phyloP scores from a whole-genome alignment of 2,888 invertebrate species.

The Sinelater perroti region DNA sequence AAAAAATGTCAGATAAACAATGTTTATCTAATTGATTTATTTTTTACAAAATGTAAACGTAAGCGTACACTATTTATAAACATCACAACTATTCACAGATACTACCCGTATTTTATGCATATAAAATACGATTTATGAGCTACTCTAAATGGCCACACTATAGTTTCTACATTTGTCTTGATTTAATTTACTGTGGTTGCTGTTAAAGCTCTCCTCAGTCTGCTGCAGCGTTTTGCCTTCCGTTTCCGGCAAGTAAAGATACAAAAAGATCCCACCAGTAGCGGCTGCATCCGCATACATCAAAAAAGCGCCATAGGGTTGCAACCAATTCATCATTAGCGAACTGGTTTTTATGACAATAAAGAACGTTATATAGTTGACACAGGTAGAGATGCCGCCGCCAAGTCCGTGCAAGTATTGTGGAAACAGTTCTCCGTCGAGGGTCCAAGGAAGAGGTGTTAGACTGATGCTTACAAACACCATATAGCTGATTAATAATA shows the following conservation, averaged over 20 bases:
- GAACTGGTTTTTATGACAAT: constrained; percentile 60
- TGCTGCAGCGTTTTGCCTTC: constrained; percentile 58
- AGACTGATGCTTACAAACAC: constrained; percentile 63
- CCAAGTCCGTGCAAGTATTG: constrained; percentile 63
- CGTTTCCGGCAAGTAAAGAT: constrained; percentile 57
- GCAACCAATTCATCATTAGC: constrained; percentile 43
- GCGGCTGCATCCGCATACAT: constrained; percentile 60
- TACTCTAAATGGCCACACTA: too few species aligned
- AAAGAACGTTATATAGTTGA: constrained; percentile 63
- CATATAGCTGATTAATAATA: constrained; percentile 61
- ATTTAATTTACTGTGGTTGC: too few species aligned
- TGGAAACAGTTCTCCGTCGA: constrained; percentile 65
- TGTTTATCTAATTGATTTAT: too few species aligned
- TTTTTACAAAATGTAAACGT: too few species aligned
- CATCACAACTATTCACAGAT: too few species aligned
- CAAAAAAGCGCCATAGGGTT: constrained; percentile 60
- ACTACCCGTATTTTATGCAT: too few species aligned
- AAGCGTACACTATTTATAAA: too few species aligned
- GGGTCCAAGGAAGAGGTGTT: constrained; percentile 64
- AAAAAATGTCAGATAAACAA: too few species aligned
- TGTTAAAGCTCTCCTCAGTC: too few species aligned
- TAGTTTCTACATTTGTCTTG: too few species aligned
- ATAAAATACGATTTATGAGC: too few species aligned
- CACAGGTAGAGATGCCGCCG: constrained; percentile 62
- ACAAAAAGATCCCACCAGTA: constrained; percentile 53